Conservation (phyloP, 2,797 vertebrate species). For the Spinibarbus caldwelli region DNA sequence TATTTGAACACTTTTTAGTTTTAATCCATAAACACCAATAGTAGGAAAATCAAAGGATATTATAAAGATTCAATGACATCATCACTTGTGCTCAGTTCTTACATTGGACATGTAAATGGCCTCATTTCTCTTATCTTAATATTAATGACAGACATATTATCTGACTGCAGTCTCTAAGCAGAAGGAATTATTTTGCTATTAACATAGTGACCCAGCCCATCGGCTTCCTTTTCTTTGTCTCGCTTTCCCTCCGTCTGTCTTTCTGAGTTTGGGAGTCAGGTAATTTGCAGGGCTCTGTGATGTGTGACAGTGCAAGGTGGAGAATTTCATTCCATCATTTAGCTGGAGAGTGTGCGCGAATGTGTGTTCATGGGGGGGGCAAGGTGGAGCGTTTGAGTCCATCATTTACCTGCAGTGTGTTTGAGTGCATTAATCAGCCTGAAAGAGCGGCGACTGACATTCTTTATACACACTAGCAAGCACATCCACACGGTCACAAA, state of each 20-base stretch:
- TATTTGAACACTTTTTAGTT: background rate
- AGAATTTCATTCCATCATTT: constrained; percentile 50
- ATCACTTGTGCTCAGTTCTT: background rate
- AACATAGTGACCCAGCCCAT: constrained; percentile 28
- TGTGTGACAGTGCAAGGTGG: constrained; percentile 54
- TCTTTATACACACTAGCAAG: constrained; percentile 47
- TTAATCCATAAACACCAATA: background rate
- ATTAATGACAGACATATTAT: constrained; percentile 19
- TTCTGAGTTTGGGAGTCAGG: constrained; percentile 46
- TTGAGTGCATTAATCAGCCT: constrained; percentile 60
- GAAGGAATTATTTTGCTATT: constrained; percentile 35
- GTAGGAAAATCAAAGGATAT: background rate
- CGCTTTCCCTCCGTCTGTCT: constrained; percentile 32
- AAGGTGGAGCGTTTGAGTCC: constrained; percentile 20
- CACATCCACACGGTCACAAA: constrained; percentile 10
- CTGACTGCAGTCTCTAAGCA: constrained; percentile 16
- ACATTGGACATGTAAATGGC: constrained; percentile 11
- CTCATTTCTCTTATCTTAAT: background rate
- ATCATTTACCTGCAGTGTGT: constrained; percentile 58
- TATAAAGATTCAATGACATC: background rate
- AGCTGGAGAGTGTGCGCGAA: constrained; percentile 10
- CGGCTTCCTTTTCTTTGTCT: constrained; percentile 41
- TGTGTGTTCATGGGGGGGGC: constrained; percentile 14
- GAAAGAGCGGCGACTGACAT: constrained; percentile 49
- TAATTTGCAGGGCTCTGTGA: constrained; percentile 53